Percentiles rank a stretch among this genome's conserved stretches.
Conservation (phyloP, 2,888 invertebrate species). For the Masnerella sp. region DNA sequence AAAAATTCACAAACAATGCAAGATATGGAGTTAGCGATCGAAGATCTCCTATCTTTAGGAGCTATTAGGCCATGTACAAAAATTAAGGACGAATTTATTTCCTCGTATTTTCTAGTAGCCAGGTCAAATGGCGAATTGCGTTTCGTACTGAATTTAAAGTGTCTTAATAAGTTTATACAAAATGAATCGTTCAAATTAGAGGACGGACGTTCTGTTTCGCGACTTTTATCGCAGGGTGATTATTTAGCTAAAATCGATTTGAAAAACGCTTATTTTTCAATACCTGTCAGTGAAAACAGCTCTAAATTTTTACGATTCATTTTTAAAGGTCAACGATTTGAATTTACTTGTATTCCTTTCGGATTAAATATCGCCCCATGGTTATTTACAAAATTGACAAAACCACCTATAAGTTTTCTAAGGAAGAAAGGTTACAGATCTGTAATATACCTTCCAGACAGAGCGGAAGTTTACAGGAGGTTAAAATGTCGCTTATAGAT, state of each 20-base stretch:
- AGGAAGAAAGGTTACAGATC: not conserved
- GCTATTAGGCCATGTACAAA: not conserved
- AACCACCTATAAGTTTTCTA: not conserved
- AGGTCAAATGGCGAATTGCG: slow-evolving; percentile 1
- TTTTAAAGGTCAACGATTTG: not conserved
- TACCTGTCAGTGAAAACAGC: not conserved
- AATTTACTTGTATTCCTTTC: slow-evolving; percentile 6
- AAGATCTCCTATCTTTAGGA: not conserved
- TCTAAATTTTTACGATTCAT: slow-evolving; percentile 4
- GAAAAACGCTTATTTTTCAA: slow-evolving; percentile 11
- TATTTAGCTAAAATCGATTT: slow-evolving; percentile 1
- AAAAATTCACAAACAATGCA: not conserved
- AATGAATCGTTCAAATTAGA: slow-evolving; percentile 1
- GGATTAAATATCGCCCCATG: not conserved
- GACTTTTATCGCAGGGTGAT: not conserved
- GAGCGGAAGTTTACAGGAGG: too few species aligned
- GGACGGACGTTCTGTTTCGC: not conserved
- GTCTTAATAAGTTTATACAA: not conserved
- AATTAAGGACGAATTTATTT: not conserved
- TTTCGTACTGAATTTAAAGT: slow-evolving; percentile 6
- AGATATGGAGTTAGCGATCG: not conserved
- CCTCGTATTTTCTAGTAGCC: slow-evolving; percentile 1
- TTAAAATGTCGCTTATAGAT: too few species aligned
- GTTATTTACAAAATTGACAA: not conserved
- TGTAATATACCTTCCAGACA: not conserved